Conservation (phyloP, 2,797 vertebrate species). For the Oryzias sinensis region DNA sequence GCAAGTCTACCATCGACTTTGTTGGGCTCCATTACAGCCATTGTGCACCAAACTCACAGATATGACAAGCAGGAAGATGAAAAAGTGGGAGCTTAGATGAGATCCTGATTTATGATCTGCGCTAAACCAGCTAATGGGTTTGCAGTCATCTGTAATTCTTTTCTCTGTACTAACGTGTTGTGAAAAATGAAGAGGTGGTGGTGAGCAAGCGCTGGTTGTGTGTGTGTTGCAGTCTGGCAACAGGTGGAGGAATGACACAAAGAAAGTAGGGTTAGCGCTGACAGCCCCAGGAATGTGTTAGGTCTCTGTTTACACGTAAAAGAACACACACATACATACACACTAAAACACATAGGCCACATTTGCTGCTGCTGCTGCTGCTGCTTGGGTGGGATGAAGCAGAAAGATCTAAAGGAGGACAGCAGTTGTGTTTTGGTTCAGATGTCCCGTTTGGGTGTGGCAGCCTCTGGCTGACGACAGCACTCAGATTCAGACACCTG, state of each 20-base stretch:
- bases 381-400: conserved; percentile 73
- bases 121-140: conserved; percentile 23
- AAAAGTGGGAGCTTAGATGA: conserved; percentile 24
- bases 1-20: neutral
- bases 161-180: conserved; percentile 9
- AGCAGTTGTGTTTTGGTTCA: conserved; percentile 69
- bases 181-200: neutral
- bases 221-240: conserved; percentile 35
- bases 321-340: conserved; percentile 34
- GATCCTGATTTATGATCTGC: conserved; percentile 23
- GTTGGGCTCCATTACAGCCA: neutral
- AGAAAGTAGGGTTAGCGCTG: conserved; percentile 58
- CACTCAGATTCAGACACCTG: conserved; percentile 48
- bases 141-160: conserved; percentile 17
- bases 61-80: conserved; percentile 21
- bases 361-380: conserved; percentile 62
- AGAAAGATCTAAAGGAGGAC: conserved; percentile 63
- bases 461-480: conserved; percentile 47
- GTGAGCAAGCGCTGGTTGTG: conserved; percentile 11
- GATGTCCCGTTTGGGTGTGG: conserved; percentile 58
- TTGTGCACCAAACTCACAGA: conserved; percentile 40
- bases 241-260: conserved; percentile 61
- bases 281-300: conserved; percentile 60
- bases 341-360: conserved; percentile 10
- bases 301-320: conserved; percentile 64